Evolutionary conservation across 2,113 vertebrate species (phyloP).

Genomic region (Brachyhypopomus gauderio): DNA sequence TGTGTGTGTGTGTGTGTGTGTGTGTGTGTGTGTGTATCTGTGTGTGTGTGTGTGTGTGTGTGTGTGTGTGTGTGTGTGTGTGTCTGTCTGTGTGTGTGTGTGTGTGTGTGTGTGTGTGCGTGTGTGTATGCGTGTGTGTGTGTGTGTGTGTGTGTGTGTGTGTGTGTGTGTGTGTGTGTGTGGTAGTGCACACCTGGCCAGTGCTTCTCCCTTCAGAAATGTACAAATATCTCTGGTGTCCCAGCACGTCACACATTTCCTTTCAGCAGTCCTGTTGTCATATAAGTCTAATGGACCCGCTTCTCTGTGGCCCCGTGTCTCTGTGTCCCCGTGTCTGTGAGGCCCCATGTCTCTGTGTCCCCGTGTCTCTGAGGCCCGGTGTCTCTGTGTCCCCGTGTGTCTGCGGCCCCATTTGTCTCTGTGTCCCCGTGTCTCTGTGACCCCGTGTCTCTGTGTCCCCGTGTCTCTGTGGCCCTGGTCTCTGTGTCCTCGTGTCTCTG

Average conservation of each 20-base stretch:
- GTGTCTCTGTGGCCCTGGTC: no score
- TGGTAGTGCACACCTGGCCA: slow-evolving; percentile 77
- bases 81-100: background rate
- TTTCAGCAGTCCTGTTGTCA: no score
- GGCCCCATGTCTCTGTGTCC: no score
- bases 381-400: no score
- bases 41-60: background rate
- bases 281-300: no score
- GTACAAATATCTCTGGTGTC: slow-evolving; percentile 68
- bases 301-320: no score
- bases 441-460: no score
- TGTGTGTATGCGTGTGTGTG: background rate
- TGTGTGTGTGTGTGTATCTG: background rate
- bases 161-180: background rate
- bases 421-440: no score
- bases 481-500: no score
- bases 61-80: slow-evolving; percentile 60
- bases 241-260: background rate
- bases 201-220: slow-evolving; percentile 78
- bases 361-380: no score
- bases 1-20: slow-evolving; percentile 1
- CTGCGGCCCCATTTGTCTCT: no score
- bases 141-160: slow-evolving; percentile 58
- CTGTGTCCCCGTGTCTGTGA: no score
- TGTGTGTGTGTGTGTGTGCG: slow-evolving; percentile 57